Conservation (phyloP, 2,888 invertebrate genomes). For the Noctua fimbriata region DNA sequence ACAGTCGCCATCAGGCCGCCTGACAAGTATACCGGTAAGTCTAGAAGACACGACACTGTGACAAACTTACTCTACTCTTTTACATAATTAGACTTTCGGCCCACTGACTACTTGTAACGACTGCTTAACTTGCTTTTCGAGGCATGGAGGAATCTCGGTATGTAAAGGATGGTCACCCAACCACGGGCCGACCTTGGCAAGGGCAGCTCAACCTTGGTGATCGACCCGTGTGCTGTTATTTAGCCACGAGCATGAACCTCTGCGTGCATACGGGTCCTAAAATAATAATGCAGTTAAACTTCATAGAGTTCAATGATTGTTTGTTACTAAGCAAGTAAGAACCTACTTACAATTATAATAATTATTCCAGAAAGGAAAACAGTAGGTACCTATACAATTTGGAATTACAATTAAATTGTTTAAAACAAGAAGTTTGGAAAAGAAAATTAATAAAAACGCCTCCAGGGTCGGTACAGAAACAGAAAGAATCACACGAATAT, state of each 20-base stretch:
- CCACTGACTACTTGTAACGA: not conserved
- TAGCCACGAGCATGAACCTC: not conserved
- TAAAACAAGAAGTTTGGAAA: slow-evolving; percentile 43
- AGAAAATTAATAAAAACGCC: slow-evolving; percentile 51
- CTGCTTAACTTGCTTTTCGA: not conserved
- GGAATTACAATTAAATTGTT: slow-evolving; percentile 36
- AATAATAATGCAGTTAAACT: not conserved
- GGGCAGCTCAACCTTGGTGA: not conserved
- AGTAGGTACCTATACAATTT: slow-evolving; percentile 13
- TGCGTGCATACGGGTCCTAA: not conserved
- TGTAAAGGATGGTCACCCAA: not conserved
- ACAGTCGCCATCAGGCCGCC: slow-evolving; percentile 95
- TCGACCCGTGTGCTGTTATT: not conserved
- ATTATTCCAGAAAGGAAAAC: slow-evolving; percentile 2
- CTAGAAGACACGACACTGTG: no score
- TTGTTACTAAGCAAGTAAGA: not conserved
- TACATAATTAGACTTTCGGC: not conserved
- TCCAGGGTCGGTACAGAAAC: slow-evolving; percentile 17
- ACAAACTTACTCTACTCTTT: not conserved
- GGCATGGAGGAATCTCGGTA: not conserved
- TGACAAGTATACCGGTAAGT: slow-evolving; percentile 95
- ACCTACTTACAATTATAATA: slow-evolving; percentile 8
- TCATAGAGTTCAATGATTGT: not conserved
- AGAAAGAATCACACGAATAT: slow-evolving; percentile 44
- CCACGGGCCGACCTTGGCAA: not conserved